A percentile compares a stretch with the other conserved stretches of the same genome.
Evolutionary conservation across 2,888 invertebrate genomes (phyloP).

Genomic region (Cephus spinipes): DNA sequence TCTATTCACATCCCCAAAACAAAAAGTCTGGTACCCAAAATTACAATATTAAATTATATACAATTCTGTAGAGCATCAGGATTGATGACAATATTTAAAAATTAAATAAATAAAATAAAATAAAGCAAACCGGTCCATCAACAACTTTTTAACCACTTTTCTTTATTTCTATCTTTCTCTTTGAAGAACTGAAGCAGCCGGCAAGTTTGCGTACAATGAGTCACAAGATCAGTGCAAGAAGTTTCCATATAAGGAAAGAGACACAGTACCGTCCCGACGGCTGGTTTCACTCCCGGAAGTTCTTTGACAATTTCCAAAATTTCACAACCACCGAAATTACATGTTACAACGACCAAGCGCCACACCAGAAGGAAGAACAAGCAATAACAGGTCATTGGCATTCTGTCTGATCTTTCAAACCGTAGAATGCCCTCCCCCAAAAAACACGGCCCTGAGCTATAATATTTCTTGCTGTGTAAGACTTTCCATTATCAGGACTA

Average conservation of each 20-base stretch:
- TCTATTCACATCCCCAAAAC: background rate
- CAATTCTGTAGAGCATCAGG: background rate
- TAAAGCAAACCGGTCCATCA: background rate
- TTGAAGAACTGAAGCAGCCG: background rate
- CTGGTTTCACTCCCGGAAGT: background rate
- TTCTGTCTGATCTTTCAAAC: background rate
- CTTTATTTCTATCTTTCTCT: background rate
- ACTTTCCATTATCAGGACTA: background rate
- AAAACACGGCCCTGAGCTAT: background rate
- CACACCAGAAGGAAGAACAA: background rate
- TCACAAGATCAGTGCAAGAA: background rate
- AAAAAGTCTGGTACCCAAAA: background rate
- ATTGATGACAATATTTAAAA: background rate
- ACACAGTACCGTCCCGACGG: background rate
- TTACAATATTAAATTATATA: background rate
- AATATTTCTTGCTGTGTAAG: background rate
- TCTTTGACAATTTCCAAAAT: background rate
- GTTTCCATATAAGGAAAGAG: constrained; percentile 2
- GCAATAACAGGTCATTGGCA: background rate
- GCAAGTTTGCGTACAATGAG: constrained; percentile 10
- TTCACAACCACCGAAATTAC: background rate
- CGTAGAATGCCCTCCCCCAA: background rate
- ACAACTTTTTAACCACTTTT: background rate
- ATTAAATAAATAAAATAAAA: background rate
- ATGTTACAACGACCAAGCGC: background rate